Percentiles rank a stretch among this genome's conserved stretches.
Conservation (phyloP, 2,797 vertebrate genomes). For the Loriculus beryllinus region DNA sequence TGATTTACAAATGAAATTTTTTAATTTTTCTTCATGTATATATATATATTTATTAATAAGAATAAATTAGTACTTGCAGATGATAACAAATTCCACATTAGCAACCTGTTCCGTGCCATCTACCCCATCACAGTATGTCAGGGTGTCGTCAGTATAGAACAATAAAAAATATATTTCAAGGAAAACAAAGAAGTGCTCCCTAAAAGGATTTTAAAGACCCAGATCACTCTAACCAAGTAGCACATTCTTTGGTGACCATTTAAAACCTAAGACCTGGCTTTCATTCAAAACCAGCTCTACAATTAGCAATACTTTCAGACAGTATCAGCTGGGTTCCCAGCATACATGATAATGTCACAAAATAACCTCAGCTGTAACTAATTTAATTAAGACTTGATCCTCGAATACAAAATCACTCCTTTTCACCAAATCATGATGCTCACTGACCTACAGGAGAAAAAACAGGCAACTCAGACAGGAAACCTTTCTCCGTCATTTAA, state of each 20-base stretch:
- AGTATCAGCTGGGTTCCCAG: slow-evolving; percentile 59
- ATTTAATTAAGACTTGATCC: slow-evolving; percentile 66
- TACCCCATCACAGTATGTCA: fast-evolving
- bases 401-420: slow-evolving; percentile 40
- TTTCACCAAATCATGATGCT: slow-evolving; percentile 48
- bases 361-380: slow-evolving; percentile 62
- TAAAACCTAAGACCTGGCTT: slow-evolving; percentile 43
- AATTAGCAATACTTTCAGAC: slow-evolving; percentile 67
- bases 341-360: slow-evolving; percentile 59
- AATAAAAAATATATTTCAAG: background rate
- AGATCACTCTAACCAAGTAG: background rate
- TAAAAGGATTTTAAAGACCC: background rate
- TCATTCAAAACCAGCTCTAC: slow-evolving; percentile 62
- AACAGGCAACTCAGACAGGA: background rate
- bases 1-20: background rate
- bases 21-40: background rate
- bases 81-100: background rate
- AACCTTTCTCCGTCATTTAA: slow-evolving; percentile 40
- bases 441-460: slow-evolving; percentile 35
- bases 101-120: background rate
- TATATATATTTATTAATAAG: background rate
- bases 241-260: slow-evolving; percentile 10
- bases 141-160: background rate
- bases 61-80: background rate
- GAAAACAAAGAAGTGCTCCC: background rate